phyloP scores from a whole-genome alignment of 1,140 invertebrate species.

The Potamilus streckersoni region DNA sequence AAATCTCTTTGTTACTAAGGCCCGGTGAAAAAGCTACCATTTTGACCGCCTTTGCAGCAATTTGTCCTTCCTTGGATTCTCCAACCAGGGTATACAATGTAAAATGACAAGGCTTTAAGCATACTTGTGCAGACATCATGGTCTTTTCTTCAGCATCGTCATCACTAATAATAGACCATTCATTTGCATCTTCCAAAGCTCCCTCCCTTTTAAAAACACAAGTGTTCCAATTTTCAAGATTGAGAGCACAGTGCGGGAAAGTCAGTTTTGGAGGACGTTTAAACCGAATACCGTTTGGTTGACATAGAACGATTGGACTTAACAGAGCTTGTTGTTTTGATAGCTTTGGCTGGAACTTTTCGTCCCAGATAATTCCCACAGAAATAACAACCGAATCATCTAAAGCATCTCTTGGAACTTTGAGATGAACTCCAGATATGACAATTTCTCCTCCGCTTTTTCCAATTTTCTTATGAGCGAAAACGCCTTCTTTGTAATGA shows the following conservation, averaged over 20 bases:
- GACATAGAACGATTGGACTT: conserved; percentile 26
- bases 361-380: conserved; percentile 19
- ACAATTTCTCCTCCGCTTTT: conserved; percentile 1
- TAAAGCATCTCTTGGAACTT: conserved; percentile 18
- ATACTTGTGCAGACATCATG: background rate
- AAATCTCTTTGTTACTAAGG: conserved; percentile 7
- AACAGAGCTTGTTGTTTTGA: conserved; percentile 13
- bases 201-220: conserved; percentile 18
- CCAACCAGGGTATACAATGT: conserved; percentile 20
- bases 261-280: conserved; percentile 14
- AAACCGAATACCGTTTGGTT: conserved; percentile 18
- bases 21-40: conserved; percentile 20
- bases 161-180: conserved; percentile 15
- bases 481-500: conserved; percentile 24
- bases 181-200: background rate
- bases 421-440: conserved; percentile 14
- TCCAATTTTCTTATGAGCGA: conserved; percentile 17
- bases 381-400: conserved; percentile 11
- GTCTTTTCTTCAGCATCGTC: conserved; percentile 9
- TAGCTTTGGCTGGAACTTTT: conserved; percentile 9
- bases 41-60: conserved; percentile 23
- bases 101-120: conserved; percentile 19
- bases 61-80: conserved; percentile 21
- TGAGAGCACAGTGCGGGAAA: conserved; percentile 19
- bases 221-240: conserved; percentile 17